These are phyloP conservation scores for Sebastes variabilis DNA, from an alignment of 2,797 vertebrate genomes.

Conservation along the genomic window DNA sequence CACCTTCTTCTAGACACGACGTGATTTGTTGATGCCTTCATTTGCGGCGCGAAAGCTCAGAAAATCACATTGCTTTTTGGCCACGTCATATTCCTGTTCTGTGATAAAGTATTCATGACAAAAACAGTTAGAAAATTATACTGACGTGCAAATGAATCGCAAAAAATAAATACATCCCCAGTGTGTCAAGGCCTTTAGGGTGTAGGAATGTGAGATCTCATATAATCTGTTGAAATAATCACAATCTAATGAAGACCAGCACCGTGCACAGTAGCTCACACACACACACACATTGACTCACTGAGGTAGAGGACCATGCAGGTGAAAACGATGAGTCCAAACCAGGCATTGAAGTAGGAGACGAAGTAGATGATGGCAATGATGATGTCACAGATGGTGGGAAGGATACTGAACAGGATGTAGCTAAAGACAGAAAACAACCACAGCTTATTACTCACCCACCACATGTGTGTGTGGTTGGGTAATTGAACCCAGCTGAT, in stretches of 20 bases:
- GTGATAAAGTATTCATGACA: no score
- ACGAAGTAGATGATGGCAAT: conserved; percentile 92
- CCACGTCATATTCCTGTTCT: no score
- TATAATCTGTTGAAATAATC: neutral
- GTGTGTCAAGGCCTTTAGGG: accelerated
- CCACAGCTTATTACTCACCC: neutral
- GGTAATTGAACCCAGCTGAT: no score
- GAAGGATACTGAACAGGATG: conserved; percentile 90
- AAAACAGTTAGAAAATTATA: no score
- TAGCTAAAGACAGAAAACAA: conserved; percentile 79
- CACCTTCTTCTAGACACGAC: no score
- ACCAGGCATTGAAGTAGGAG: conserved; percentile 91
- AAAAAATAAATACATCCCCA: accelerated
- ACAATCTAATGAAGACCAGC: neutral
- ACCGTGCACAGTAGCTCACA: neutral
- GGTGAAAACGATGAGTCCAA: conserved; percentile 92
- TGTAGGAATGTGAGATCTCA: neutral
- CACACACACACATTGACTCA: conserved; percentile 72
- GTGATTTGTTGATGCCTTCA: no score
- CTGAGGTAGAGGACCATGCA: conserved; percentile 93
- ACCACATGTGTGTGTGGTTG: neutral
- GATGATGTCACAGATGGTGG: conserved; percentile 89
- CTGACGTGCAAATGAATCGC: no score
- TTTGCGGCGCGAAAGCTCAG: no score
- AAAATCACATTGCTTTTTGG: no score